These are phyloP conservation scores for Benthochromis sp. DNA, from an alignment of 2,113 vertebrate species.

Conservation along the genomic window DNA sequence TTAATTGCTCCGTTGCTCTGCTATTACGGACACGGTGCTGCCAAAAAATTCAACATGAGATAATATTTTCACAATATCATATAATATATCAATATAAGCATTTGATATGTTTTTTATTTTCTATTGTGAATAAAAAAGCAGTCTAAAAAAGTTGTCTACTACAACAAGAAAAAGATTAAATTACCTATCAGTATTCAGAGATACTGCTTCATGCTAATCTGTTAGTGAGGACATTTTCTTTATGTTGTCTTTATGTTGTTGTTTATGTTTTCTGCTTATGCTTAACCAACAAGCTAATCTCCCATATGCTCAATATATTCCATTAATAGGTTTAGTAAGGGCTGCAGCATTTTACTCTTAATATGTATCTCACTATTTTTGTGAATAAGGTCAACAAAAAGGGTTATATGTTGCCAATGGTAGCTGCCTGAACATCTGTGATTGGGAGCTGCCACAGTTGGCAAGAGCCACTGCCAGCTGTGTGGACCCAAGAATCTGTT, in stretches of 20 bases:
- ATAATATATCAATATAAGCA: background rate
- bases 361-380: background rate
- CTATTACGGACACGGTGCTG: background rate
- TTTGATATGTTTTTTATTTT: background rate
- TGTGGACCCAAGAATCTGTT: constrained; percentile 43
- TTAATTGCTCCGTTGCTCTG: background rate
- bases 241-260: background rate
- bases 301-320: background rate
- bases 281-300: background rate
- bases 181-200: background rate
- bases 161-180: background rate
- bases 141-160: background rate
- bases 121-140: background rate
- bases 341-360: background rate
- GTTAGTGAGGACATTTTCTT: background rate
- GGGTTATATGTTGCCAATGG: constrained; percentile 14
- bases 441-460: constrained; percentile 39
- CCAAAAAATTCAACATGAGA: background rate
- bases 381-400: constrained; percentile 53
- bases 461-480: constrained; percentile 50
- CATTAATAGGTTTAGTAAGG: background rate
- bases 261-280: background rate
- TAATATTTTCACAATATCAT: background rate
- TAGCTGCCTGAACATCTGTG: constrained; percentile 61
- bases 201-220: background rate